Evolutionary conservation across 2,888 invertebrate genomes (phyloP).

Genomic region (Dasysyrphus albostriatus): DNA sequence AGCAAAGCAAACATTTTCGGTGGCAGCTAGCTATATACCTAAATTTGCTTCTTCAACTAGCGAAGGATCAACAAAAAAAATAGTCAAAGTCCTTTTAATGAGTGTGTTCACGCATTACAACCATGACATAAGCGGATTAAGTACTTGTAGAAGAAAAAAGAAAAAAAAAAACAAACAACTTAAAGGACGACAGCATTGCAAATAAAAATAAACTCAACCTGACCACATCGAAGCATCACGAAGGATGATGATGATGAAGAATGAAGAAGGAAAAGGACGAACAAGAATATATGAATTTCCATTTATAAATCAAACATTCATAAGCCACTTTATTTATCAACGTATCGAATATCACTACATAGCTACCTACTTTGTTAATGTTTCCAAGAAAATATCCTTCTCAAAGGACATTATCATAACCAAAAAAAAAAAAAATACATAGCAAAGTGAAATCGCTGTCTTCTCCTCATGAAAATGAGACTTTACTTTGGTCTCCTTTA

Average conservation of each 20-base stretch:
- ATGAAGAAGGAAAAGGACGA: slow-evolving; percentile 5
- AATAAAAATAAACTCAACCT: slow-evolving; percentile 34
- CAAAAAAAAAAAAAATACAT: slow-evolving; percentile 1
- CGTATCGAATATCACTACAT: slow-evolving; percentile 61
- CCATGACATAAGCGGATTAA: slow-evolving; percentile 75
- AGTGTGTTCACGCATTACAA: slow-evolving; percentile 71
- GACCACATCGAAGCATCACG: slow-evolving; percentile 3
- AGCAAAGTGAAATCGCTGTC: background rate
- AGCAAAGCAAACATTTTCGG: slow-evolving; percentile 63
- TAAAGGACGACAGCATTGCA: slow-evolving; percentile 11
- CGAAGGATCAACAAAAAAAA: slow-evolving; percentile 10
- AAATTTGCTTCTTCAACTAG: slow-evolving; percentile 43
- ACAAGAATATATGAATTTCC: slow-evolving; percentile 33
- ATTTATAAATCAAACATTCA: slow-evolving; percentile 75
- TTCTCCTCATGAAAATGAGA: background rate
- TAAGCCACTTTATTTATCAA: slow-evolving; percentile 71
- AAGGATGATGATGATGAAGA: background rate
- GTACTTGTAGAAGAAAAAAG: slow-evolving; percentile 34
- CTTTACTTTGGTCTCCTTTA: slow-evolving; percentile 50
- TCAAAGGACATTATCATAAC: slow-evolving; percentile 40
- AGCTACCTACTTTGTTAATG: slow-evolving; percentile 10
- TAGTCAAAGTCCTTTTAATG: slow-evolving; percentile 53
- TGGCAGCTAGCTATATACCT: slow-evolving; percentile 45
- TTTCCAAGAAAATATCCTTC: slow-evolving; percentile 31
- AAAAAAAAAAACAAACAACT: slow-evolving; percentile 37